Conservation (phyloP, 2,113 vertebrate genomes). For the Helogale parvula region DNA sequence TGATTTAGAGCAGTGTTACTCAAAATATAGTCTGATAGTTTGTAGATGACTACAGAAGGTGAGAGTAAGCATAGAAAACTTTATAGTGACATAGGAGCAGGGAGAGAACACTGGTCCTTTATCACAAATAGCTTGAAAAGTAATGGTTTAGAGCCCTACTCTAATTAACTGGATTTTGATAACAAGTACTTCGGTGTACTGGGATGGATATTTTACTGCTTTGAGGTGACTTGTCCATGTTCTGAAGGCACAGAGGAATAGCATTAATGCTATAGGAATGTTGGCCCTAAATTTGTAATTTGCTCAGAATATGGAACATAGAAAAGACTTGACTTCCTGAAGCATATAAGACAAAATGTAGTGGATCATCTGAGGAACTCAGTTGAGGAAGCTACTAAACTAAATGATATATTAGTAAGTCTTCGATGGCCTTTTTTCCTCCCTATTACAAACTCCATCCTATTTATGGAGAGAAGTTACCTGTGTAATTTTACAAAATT, state of each 20-base stretch:
- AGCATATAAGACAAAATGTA: background rate
- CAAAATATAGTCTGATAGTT: background rate
- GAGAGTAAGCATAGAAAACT: constrained; percentile 26
- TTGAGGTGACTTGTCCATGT: background rate
- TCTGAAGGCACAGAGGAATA: background rate
- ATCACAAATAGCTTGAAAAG: background rate
- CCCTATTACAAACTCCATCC: background rate
- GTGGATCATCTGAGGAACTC: background rate
- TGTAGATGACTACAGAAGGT: background rate
- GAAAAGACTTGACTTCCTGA: background rate
- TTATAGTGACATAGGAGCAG: background rate
- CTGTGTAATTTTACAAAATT: background rate
- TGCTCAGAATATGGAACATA: background rate
- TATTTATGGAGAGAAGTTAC: background rate
- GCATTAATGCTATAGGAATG: background rate
- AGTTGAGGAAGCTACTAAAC: background rate
- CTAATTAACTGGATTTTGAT: background rate
- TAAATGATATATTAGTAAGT: background rate
- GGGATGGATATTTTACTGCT: background rate
- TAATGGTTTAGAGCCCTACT: background rate
- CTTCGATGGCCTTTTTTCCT: background rate
- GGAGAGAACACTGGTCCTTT: rapidly evolving
- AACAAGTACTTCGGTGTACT: background rate
- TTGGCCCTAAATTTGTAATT: background rate
- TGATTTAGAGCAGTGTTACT: background rate